These are phyloP conservation scores for Tortricodes alternella DNA, from an alignment of 2,888 invertebrate genomes.

Conservation along the genomic window DNA sequence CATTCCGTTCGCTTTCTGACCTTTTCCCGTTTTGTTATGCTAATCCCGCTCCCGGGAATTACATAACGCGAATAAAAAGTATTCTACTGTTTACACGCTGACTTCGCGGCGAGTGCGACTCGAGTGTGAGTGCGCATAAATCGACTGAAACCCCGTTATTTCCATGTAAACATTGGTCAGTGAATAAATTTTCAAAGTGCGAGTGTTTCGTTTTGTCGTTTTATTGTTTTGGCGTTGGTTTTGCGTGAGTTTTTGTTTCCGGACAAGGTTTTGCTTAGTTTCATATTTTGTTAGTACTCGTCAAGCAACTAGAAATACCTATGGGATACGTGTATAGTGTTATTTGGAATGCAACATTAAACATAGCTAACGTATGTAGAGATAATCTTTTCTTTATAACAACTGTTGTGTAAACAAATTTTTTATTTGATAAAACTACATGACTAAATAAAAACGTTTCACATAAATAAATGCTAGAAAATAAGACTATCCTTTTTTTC, in stretches of 20 bases:
- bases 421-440: too few species aligned
- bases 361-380: too few species aligned
- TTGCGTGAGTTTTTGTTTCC: slow-evolving; percentile 5
- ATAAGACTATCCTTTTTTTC: too few species aligned
- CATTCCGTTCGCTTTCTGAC: slow-evolving; percentile 81
- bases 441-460: too few species aligned
- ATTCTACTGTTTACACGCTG: slow-evolving; percentile 77
- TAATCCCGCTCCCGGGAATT: slow-evolving; percentile 75
- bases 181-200: slow-evolving; percentile 39
- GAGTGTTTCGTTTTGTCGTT: slow-evolving; percentile 30
- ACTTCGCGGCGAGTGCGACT: slow-evolving; percentile 67
- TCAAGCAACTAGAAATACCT: too few species aligned
- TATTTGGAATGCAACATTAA: too few species aligned
- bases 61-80: slow-evolving; percentile 79
- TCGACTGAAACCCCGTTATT: slow-evolving; percentile 54
- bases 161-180: slow-evolving; percentile 50
- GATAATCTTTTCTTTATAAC: too few species aligned
- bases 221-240: slow-evolving; percentile 29
- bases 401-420: too few species aligned
- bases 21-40: slow-evolving; percentile 82
- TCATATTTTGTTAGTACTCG: too few species aligned
- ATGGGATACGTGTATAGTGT: too few species aligned
- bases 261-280: not conserved
- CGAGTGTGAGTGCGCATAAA: slow-evolving; percentile 76
- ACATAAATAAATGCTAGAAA: too few species aligned